A percentile compares a stretch with the other conserved stretches of the same genome.
Conservation (phyloP, 2,113 vertebrate species). For the Dolichallabes microphthalmus region DNA sequence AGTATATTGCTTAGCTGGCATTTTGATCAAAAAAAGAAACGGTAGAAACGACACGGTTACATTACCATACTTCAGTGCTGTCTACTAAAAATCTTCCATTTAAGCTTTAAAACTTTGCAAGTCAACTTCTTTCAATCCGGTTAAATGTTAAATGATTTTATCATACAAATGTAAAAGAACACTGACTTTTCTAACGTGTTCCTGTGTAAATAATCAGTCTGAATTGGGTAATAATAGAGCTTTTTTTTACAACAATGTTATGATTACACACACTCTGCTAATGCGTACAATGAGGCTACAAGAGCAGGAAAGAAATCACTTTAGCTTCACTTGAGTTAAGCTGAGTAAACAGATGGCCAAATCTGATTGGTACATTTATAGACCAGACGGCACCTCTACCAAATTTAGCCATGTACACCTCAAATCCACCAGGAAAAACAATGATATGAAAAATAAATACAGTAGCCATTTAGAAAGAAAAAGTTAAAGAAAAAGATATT, state of each 20-base stretch:
- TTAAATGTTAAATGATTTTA: background rate
- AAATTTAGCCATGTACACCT: background rate
- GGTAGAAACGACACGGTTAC: background rate
- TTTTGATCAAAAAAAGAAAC: no score
- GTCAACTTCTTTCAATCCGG: background rate
- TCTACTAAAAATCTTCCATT: background rate
- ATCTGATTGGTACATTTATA: background rate
- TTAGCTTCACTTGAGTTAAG: background rate
- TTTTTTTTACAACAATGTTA: background rate
- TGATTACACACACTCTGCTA: background rate
- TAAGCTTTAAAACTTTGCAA: background rate
- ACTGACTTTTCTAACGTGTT: background rate
- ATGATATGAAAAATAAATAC: background rate
- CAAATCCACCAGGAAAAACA: background rate
- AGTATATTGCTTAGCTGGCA: no score
- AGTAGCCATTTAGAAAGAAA: background rate
- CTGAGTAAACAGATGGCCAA: background rate
- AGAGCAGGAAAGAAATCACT: background rate
- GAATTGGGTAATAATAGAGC: background rate
- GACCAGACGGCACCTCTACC: background rate
- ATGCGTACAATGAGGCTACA: background rate
- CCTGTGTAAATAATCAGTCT: background rate
- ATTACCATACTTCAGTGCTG: background rate
- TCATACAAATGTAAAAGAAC: background rate
- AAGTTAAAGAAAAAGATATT: background rate